A percentile compares a stretch with the other conserved stretches of the same genome.
Evolutionary conservation across 2,888 invertebrate genomes (phyloP).

Genomic region (Andrena hattorfiana): DNA sequence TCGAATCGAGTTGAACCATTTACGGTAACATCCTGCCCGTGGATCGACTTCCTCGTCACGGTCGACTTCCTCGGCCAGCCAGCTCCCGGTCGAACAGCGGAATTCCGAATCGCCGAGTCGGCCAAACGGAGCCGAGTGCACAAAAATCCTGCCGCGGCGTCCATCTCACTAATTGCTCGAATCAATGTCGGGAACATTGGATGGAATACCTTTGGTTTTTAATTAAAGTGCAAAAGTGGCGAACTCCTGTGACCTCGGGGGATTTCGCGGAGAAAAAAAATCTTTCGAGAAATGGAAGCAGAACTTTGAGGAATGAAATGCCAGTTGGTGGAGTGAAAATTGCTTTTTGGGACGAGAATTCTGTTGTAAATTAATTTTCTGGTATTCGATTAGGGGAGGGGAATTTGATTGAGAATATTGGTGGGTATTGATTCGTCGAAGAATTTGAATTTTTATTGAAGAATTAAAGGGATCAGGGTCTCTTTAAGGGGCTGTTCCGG

Average conservation of each 20-base stretch:
- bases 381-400: too few species aligned
- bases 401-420: too few species aligned
- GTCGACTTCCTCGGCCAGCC: not conserved
- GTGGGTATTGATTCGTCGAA: too few species aligned
- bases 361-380: too few species aligned
- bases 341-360: not conserved
- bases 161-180: not conserved
- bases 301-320: not conserved
- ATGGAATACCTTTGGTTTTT: not conserved
- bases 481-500: too few species aligned
- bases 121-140: too few species aligned
- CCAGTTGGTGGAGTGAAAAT: not conserved
- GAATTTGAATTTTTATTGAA: too few species aligned
- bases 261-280: not conserved
- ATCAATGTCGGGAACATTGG: not conserved
- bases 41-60: constrained; percentile 24
- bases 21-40: constrained; percentile 15
- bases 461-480: too few species aligned
- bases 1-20: constrained; percentile 23
- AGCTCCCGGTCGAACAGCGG: not conserved
- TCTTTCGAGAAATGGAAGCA: not conserved
- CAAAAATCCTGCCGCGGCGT: not conserved
- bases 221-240: not conserved
- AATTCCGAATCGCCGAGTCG: not conserved
- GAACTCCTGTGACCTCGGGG: not conserved